Percentiles rank a stretch among this genome's conserved stretches.
Evolutionary conservation across 1,140 invertebrate species (phyloP).

Genomic region (Anoplophora glabripennis): DNA sequence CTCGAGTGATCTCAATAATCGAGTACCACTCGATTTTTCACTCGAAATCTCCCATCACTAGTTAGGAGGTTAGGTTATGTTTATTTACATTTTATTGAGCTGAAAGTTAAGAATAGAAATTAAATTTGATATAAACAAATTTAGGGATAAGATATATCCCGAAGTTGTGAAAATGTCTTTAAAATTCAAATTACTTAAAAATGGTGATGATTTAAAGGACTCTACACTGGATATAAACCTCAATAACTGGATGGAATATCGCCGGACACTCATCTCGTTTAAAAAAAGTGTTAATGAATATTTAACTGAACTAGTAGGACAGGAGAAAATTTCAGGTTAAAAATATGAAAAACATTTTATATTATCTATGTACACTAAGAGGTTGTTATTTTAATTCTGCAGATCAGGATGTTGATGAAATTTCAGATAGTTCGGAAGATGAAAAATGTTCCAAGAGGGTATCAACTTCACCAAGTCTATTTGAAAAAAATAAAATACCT

Average conservation of each 20-base stretch:
- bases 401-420: not conserved
- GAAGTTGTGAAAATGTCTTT: not conserved
- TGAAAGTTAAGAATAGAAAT: too few relatives aligned
- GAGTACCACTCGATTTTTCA: too few relatives aligned
- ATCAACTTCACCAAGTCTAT: not conserved
- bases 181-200: not conserved
- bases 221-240: not conserved
- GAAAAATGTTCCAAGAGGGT: slow-evolving; percentile 4
- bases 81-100: too few relatives aligned
- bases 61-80: not conserved
- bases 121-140: too few relatives aligned
- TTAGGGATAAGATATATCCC: too few relatives aligned
- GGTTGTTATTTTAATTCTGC: not conserved
- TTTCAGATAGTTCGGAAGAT: not conserved
- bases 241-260: slow-evolving; percentile 4
- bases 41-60: too few relatives aligned
- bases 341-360: not conserved
- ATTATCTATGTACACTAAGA: not conserved
- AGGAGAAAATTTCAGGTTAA: not conserved
- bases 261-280: not conserved
- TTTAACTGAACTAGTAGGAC: slow-evolving; percentile 1
- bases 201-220: not conserved
- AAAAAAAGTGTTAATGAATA: slow-evolving; percentile 7
- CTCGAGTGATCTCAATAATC: too few relatives aligned
- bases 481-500: too few relatives aligned